Percentiles rank a stretch among this genome's conserved stretches.
phyloP scores from a whole-genome alignment of 2,113 vertebrate species.

The Alligator sinensis region DNA sequence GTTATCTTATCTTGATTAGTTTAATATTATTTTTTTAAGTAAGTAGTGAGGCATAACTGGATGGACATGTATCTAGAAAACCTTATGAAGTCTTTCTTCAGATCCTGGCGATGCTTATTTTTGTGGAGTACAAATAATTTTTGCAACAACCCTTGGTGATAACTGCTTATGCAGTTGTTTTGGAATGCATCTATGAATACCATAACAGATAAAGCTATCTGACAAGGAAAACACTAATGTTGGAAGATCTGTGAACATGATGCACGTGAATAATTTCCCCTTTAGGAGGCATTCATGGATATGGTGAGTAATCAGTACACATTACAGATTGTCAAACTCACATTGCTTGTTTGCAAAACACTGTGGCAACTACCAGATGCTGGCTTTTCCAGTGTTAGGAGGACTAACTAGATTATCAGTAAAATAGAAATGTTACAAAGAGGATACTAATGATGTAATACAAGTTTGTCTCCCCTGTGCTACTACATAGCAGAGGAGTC shows the following conservation, averaged over 20 bases:
- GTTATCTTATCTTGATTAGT: slow-evolving; percentile 67
- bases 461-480: background rate
- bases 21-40: slow-evolving; percentile 54
- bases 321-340: slow-evolving; percentile 58
- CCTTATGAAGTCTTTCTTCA: slow-evolving; percentile 68
- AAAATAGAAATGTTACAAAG: slow-evolving; percentile 35
- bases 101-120: slow-evolving; percentile 74
- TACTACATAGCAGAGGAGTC: slow-evolving; percentile 23
- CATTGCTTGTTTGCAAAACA: slow-evolving; percentile 69
- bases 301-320: slow-evolving; percentile 90
- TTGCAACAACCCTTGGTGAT: slow-evolving; percentile 81
- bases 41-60: slow-evolving; percentile 77
- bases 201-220: slow-evolving; percentile 71
- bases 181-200: slow-evolving; percentile 83
- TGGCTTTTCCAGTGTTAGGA: slow-evolving; percentile 32
- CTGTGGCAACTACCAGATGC: slow-evolving; percentile 55
- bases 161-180: slow-evolving; percentile 76
- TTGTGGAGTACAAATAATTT: slow-evolving; percentile 79
- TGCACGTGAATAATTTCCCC: slow-evolving; percentile 94
- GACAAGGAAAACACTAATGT: slow-evolving; percentile 81
- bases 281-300: slow-evolving; percentile 99
- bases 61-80: slow-evolving; percentile 77
- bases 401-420: slow-evolving; percentile 5
- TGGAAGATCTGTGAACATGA: slow-evolving; percentile 88
- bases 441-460: slow-evolving; percentile 51